Base-by-base conservation (phyloP, 2,888 invertebrate genomes). In the Mesorhabditis sp. region DNA sequence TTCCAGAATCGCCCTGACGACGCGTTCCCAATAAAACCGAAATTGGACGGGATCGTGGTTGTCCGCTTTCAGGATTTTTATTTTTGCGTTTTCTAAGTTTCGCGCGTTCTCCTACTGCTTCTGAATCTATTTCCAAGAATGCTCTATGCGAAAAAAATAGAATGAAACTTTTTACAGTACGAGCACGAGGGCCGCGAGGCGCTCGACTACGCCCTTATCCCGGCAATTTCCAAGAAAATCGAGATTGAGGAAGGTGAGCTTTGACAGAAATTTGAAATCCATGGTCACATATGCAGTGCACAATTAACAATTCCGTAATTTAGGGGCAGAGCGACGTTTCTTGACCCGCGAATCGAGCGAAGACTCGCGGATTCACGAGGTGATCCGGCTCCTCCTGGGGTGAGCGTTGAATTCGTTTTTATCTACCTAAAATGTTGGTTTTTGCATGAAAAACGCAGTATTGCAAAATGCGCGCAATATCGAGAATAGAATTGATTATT, bases 251-350 rank as follows among this genome's bases (percentile, higher is more conserved):
- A 98, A 84, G 83, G 84, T 82, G 43, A 43, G 73, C 28, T 28
- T 28, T 28, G 28, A 28, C 28, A 28, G 28, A 28, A 28, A 50
- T 4, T 66, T 6, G 5, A 45, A 41, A 13, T 62, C 50, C 50
- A 66, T 5, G 65, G 45, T 6, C 43, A 15, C 50, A 15, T 13
- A 45, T 45, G 4, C 10, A 62, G 42, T 50, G 4, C 43, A 45
- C 62, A 28, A 45, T 7, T 4, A 43, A 44, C 62, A 28, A n/a
- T 4, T 67, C 4, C 13, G 50, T 62, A 63, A 69, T 79, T 42
- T 67, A 84, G 94, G 94, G 88, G 97, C 97, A 87, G 95, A 95
- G 88, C 90, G 97, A 76, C 94, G 95, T 7, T 94, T 97, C 88
- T 92, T 98, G 79, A 94, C 95, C 83, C 92, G 93, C 0, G 90